A percentile compares a stretch with the other conserved stretches of the same genome.
Conservation (phyloP, 1,140 invertebrate genomes). For the Drosophila saltans region DNA sequence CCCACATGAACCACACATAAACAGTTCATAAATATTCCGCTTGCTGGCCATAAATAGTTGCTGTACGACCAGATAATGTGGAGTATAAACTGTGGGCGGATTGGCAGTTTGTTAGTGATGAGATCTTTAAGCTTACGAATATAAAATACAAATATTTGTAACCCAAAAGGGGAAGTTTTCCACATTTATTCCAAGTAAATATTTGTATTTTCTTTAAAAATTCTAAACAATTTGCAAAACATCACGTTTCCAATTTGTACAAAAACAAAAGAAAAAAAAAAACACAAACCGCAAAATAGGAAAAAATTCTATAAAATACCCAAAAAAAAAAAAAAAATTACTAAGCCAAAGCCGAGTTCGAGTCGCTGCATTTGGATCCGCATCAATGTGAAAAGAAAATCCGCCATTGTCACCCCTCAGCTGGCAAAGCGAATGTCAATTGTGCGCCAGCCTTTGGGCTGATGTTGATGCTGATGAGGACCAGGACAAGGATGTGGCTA, state of each 20-base stretch:
- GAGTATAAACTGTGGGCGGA: not conserved
- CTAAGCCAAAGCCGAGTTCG: slow-evolving; percentile 64
- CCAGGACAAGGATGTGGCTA: slow-evolving; percentile 21
- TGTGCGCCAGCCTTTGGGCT: slow-evolving; percentile 52
- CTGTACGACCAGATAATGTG: slow-evolving; percentile 7
- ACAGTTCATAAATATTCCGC: slow-evolving; percentile 73
- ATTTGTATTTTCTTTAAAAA: slow-evolving; percentile 20
- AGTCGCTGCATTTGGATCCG: slow-evolving; percentile 63
- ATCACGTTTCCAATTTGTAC: slow-evolving; percentile 49
- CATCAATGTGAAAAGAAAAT: slow-evolving; percentile 45
- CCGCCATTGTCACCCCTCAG: slow-evolving; percentile 63
- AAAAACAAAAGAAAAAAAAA: slow-evolving; percentile 18
- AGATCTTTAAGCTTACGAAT: not conserved
- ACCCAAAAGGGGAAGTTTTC: not conserved
- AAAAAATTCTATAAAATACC: slow-evolving; percentile 14
- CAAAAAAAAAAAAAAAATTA: slow-evolving; percentile 45
- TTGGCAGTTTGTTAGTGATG: slow-evolving; percentile 2
- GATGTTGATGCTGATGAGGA: slow-evolving; percentile 17
- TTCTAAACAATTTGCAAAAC: slow-evolving; percentile 28
- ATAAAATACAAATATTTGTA: not conserved
- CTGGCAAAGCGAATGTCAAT: slow-evolving; percentile 64
- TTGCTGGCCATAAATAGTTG: slow-evolving; percentile 49
- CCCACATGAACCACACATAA: slow-evolving; percentile 49
- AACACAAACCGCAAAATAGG: slow-evolving; percentile 28
- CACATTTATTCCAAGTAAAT: not conserved